phyloP scores from a whole-genome alignment of 2,888 invertebrate genomes.

The Parthenolecanium corni region DNA sequence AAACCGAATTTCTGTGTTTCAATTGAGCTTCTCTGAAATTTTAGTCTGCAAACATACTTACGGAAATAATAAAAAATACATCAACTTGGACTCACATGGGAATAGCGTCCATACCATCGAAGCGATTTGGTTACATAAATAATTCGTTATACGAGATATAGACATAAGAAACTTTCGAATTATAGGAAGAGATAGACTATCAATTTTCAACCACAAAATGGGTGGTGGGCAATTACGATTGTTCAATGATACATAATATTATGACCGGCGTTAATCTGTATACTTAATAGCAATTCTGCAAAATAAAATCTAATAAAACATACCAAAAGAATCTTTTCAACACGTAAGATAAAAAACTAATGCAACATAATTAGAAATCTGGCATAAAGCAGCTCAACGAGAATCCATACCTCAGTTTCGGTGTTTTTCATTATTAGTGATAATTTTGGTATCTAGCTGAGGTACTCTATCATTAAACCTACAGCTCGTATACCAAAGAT shows the following conservation, averaged over 20 bases:
- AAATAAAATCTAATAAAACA: not conserved
- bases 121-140: slow-evolving; percentile 64
- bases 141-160: slow-evolving; percentile 51
- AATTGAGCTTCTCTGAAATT: not conserved
- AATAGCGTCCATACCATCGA: slow-evolving; percentile 49
- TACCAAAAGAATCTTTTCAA: no score
- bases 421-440: slow-evolving; percentile 23
- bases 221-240: slow-evolving; percentile 51
- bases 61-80: not conserved
- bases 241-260: slow-evolving; percentile 60
- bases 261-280: slow-evolving; percentile 57
- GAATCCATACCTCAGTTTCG: not conserved
- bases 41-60: not conserved
- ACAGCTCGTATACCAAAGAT: slow-evolving; percentile 37
- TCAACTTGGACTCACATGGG: not conserved
- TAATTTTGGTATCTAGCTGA: slow-evolving; percentile 39
- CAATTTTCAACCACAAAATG: slow-evolving; percentile 74
- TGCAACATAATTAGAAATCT: no score
- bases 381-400: not conserved
- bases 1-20: no score
- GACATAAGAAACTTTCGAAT: slow-evolving; percentile 63
- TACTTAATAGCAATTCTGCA: slow-evolving; percentile 89
- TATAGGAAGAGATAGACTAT: slow-evolving; percentile 60
- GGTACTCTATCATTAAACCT: slow-evolving; percentile 35
- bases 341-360: no score